phyloP scores from a whole-genome alignment of 2,797 vertebrate genomes.

The Myiotriccus ornatus region DNA sequence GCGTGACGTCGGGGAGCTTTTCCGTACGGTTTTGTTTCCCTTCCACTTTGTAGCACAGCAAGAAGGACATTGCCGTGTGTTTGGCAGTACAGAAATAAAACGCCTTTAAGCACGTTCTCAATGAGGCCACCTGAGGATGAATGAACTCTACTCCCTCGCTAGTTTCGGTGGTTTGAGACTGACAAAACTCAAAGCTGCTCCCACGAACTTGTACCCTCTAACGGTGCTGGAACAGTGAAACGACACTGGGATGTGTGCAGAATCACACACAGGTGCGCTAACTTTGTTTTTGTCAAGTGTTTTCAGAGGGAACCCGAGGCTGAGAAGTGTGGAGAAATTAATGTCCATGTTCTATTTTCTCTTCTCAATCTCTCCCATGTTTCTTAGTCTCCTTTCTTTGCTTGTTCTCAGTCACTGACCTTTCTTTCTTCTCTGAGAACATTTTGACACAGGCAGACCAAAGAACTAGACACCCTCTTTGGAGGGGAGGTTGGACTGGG shows the following conservation, averaged over 20 bases:
- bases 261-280: rapidly evolving
- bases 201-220: background rate
- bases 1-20: rapidly evolving
- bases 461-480: background rate
- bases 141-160: background rate
- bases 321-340: background rate
- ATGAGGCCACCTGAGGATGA: background rate
- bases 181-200: background rate
- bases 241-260: background rate
- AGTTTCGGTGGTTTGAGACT: background rate
- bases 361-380: background rate
- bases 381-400: background rate
- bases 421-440: background rate
- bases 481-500: background rate
- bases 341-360: background rate
- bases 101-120: background rate
- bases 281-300: background rate
- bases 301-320: background rate
- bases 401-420: background rate
- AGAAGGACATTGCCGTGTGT: rapidly evolving
- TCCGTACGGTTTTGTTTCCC: background rate
- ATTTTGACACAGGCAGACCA: background rate
- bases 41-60: rapidly evolving
- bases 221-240: background rate
- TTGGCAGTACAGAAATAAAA: background rate